phyloP scores from a whole-genome alignment of 1,140 invertebrate genomes.

The Lordiphosa mommai region DNA sequence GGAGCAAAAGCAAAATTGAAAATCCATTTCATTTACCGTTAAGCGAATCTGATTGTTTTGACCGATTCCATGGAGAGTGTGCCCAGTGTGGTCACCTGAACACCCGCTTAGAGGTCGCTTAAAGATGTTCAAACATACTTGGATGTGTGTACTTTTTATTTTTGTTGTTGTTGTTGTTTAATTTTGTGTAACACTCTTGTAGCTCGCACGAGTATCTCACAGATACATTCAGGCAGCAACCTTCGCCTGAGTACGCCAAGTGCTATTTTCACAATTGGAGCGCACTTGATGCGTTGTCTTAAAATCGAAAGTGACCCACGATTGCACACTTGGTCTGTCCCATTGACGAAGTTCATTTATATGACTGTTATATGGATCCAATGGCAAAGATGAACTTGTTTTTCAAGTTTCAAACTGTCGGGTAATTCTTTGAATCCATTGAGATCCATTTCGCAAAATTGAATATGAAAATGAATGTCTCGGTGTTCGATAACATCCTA shows the following conservation, averaged over 20 bases:
- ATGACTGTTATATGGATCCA: slow-evolving; percentile 6
- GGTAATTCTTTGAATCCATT: no score
- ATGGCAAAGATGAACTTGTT: slow-evolving; percentile 26
- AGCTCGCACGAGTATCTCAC: slow-evolving; percentile 15
- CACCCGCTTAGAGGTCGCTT: slow-evolving; percentile 11
- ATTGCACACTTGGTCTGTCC: slow-evolving; percentile 41
- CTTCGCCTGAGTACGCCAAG: slow-evolving; percentile 64
- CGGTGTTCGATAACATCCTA: no score
- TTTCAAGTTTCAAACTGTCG: slow-evolving; percentile 7
- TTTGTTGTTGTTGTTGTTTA: no score
- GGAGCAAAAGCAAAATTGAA: slow-evolving; percentile 16
- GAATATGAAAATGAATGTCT: no score
- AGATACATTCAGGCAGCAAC: slow-evolving; percentile 42
- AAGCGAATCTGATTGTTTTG: slow-evolving; percentile 23
- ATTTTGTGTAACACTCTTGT: slow-evolving; percentile 40
- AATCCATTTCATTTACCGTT: slow-evolving; percentile 29
- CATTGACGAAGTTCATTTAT: slow-evolving; percentile 67
- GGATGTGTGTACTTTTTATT: no score
- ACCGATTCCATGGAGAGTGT: slow-evolving; percentile 4
- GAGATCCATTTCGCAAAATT: no score
- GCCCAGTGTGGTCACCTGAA: slow-evolving; percentile 6
- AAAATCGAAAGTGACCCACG: slow-evolving; percentile 74
- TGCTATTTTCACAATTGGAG: slow-evolving; percentile 76
- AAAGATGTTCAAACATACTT: not conserved
- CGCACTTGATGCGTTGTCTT: slow-evolving; percentile 52